Conservation (phyloP, 2,888 invertebrate species). For the Petrolisthes cinctipes region DNA sequence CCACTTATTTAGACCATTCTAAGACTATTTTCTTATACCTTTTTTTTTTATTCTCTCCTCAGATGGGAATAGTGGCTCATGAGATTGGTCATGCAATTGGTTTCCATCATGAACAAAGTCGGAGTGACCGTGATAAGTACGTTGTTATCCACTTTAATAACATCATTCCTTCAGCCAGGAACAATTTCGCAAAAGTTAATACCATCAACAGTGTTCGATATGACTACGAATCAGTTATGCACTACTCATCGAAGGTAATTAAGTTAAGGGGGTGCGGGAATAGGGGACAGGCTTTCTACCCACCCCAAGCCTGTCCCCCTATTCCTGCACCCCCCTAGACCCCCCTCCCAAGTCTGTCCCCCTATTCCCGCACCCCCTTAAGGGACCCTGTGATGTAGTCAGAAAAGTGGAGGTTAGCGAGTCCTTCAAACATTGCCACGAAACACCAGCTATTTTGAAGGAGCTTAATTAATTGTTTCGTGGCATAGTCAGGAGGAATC, state of each 20-base stretch:
- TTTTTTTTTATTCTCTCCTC: background rate
- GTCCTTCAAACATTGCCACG: no score
- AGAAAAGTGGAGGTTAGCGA: no score
- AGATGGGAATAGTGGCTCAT: background rate
- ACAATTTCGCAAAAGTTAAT: background rate
- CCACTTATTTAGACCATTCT: no score
- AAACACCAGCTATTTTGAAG: no score
- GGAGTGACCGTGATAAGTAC: background rate
- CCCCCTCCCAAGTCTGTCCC: no score
- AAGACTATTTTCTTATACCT: background rate
- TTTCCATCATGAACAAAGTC: background rate
- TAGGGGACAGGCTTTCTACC: no score
- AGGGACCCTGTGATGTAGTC: no score
- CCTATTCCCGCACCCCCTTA: no score
- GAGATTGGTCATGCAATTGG: conserved; percentile 14
- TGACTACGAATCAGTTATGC: background rate
- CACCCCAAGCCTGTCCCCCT: no score
- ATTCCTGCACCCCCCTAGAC: no score
- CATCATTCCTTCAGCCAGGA: background rate
- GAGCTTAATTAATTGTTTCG: no score
- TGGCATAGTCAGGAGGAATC: no score
- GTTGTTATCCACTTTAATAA: background rate
- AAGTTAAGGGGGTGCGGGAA: background rate
- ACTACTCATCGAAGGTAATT: background rate
- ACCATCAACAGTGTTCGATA: background rate